phyloP scores from a whole-genome alignment of 2,888 invertebrate genomes.

The Stenichneumon culpator region DNA sequence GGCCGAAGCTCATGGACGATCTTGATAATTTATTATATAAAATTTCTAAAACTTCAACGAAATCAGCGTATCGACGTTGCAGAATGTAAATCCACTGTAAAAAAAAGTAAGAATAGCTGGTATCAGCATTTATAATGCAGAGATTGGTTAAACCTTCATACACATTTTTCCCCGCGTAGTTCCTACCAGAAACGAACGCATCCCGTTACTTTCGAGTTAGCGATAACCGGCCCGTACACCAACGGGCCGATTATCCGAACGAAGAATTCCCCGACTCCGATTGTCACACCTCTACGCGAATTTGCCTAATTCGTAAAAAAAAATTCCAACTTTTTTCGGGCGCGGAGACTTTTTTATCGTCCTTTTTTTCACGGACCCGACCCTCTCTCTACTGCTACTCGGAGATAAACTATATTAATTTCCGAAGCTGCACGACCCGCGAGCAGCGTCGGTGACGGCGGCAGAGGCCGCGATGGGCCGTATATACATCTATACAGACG shows the following conservation, averaged over 20 bases:
- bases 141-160: too few relatives aligned
- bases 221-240: too few relatives aligned
- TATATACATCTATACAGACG: constrained; percentile 22
- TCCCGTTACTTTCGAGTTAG: too few relatives aligned
- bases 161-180: too few relatives aligned
- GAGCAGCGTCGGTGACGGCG: constrained; percentile 23
- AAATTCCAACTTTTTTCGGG: background rate
- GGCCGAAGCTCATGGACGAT: too few relatives aligned
- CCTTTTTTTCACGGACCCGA: background rate
- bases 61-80: too few relatives aligned
- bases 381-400: constrained; percentile 28
- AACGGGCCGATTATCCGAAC: background rate
- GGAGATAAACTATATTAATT: constrained; percentile 66
- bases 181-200: too few relatives aligned
- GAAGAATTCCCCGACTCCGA: background rate
- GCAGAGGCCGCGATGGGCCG: constrained; percentile 31
- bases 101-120: too few relatives aligned
- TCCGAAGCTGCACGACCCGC: constrained; percentile 47
- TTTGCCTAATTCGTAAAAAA: background rate
- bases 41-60: too few relatives aligned
- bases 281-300: background rate
- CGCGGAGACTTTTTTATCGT: background rate
- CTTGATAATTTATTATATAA: too few relatives aligned
- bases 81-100: too few relatives aligned
- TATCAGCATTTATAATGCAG: too few relatives aligned